Evolutionary conservation across 2,113 vertebrate species (phyloP).

Genomic region (Larimichthys crocea): DNA sequence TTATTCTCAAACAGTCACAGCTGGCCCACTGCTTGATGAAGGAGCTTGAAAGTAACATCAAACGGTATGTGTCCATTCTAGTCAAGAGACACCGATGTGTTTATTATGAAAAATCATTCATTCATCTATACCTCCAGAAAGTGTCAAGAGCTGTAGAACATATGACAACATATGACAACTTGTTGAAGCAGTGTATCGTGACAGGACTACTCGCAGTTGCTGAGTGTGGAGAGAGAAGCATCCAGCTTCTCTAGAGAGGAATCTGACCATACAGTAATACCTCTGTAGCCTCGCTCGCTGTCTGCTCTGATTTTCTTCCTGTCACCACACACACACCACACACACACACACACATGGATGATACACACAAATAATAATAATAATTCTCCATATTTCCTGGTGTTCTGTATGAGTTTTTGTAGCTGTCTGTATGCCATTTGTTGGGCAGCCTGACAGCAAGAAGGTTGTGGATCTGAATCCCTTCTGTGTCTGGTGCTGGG

Average conservation of each 20-base stretch:
- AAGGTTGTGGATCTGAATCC: too few species aligned
- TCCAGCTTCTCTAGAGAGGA: slow-evolving; percentile 97
- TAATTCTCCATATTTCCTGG: neutral
- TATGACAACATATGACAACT: neutral
- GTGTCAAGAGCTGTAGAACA: neutral
- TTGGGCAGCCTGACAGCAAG: too few species aligned
- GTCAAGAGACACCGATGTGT: too few species aligned
- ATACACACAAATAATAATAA: neutral
- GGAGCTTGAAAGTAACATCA: too few species aligned
- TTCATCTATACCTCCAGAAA: too few species aligned
- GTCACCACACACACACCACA: neutral
- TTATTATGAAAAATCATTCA: too few species aligned
- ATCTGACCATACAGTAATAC: slow-evolving; percentile 94
- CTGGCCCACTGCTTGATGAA: too few species aligned
- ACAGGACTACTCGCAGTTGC: slow-evolving; percentile 92
- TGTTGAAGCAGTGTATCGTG: too few species aligned
- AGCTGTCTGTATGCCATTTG: neutral
- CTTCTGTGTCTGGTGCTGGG: too few species aligned
- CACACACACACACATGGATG: neutral
- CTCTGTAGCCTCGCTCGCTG: slow-evolving; percentile 89
- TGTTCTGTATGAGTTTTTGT: neutral
- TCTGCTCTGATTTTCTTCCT: slow-evolving; percentile 95
- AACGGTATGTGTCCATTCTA: too few species aligned
- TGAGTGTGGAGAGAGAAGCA: slow-evolving; percentile 88
- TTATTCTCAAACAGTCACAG: too few species aligned